Conservation (phyloP, 1,140 invertebrate species). For the Gryon sp. region DNA sequence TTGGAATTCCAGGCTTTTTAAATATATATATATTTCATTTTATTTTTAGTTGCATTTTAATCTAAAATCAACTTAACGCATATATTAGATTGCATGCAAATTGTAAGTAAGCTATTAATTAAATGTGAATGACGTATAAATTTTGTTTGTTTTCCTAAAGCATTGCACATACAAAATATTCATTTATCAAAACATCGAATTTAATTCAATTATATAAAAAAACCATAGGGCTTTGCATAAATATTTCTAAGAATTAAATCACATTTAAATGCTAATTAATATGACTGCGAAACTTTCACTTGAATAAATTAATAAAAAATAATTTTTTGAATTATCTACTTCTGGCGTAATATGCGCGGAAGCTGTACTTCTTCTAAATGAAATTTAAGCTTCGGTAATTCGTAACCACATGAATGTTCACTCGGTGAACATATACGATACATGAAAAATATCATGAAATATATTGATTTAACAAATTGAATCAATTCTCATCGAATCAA, state of each 20-base stretch:
- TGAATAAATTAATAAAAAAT: background rate
- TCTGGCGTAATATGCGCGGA: no score
- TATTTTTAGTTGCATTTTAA: no score
- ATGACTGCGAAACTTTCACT: background rate
- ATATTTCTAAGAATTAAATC: background rate
- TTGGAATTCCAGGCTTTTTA: no score
- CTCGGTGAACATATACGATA: no score
- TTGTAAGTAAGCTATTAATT: background rate
- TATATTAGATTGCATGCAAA: background rate
- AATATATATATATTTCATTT: no score
- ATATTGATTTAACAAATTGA: no score
- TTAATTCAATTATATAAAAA: slow-evolving; percentile 16
- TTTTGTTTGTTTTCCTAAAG: background rate
- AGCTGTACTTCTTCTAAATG: background rate
- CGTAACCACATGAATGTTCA: slow-evolving; percentile 14
- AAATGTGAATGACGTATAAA: no score
- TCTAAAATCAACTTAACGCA: no score
- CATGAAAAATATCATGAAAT: no score
- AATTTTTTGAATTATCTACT: background rate
- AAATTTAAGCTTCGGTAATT: slow-evolving; percentile 15
- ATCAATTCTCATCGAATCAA: slow-evolving; percentile 30
- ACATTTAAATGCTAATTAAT: slow-evolving; percentile 19
- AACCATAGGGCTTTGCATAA: background rate
- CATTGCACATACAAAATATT: background rate
- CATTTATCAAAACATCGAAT: slow-evolving; percentile 26